phyloP scores from a whole-genome alignment of 2,797 vertebrate genomes.

The Psittacula echo region DNA sequence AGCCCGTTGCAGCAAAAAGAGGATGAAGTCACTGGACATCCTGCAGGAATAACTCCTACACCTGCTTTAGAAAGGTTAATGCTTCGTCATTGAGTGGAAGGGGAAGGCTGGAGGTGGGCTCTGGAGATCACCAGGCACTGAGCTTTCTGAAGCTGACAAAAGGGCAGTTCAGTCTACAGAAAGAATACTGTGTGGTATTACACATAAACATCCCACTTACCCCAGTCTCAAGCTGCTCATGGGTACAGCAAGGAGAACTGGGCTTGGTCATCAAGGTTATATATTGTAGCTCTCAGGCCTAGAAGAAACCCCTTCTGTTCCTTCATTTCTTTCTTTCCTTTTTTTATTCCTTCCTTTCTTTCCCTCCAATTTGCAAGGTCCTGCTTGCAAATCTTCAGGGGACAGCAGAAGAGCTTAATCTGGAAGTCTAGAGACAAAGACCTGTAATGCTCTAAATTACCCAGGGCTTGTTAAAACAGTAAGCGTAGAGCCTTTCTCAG shows the following conservation, averaged over 20 bases:
- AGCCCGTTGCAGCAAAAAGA: background rate
- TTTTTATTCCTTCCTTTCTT: background rate
- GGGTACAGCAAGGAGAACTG: fast-evolving
- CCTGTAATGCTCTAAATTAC: background rate
- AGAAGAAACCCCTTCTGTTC: background rate
- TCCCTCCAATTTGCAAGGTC: background rate
- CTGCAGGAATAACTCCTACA: background rate
- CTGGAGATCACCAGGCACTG: background rate
- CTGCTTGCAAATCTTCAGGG: background rate
- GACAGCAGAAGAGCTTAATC: background rate
- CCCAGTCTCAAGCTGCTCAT: fast-evolving
- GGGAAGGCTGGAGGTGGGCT: background rate
- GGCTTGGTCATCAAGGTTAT: background rate
- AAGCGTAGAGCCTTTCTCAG: background rate
- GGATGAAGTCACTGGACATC: background rate
- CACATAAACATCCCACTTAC: fast-evolving
- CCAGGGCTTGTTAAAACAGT: background rate
- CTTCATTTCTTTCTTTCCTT: too few relatives aligned
- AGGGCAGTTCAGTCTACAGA: background rate
- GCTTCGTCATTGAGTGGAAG: background rate
- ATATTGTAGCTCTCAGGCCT: background rate
- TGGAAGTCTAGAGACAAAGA: background rate
- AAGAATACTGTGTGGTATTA: background rate
- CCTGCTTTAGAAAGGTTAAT: background rate
- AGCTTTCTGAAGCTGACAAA: fast-evolving